These are phyloP conservation scores for Tupaia chinensis DNA, from an alignment of 2,113 vertebrate genomes.

Conservation along the genomic window DNA sequence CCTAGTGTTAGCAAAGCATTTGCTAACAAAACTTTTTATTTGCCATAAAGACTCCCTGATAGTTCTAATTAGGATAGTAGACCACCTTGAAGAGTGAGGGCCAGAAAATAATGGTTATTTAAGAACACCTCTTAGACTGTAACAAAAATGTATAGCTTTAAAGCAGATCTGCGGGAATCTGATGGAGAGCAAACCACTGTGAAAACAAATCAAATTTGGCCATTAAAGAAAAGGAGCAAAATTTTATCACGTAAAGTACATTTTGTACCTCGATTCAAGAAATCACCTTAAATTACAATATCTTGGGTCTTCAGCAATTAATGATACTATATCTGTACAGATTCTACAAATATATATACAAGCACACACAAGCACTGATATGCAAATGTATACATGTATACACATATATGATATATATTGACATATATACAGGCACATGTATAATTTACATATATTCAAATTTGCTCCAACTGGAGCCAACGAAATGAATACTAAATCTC, in stretches of 20 bases:
- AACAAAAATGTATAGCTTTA: constrained; percentile 66
- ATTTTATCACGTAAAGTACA: constrained; percentile 50
- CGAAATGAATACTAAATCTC: constrained; percentile 67
- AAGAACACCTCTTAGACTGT: constrained; percentile 73
- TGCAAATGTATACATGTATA: constrained; percentile 75
- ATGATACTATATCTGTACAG: constrained; percentile 74
- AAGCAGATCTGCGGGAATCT: constrained; percentile 61
- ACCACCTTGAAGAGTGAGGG: constrained; percentile 82
- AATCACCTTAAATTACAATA: constrained; percentile 77
- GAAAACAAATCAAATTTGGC: constrained; percentile 58
- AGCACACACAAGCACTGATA: constrained; percentile 67
- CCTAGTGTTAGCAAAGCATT: constrained; percentile 68
- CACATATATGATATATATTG: constrained; percentile 75
- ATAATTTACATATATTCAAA: constrained; percentile 81
- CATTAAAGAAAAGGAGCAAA: constrained; percentile 59
- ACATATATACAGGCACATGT: constrained; percentile 80
- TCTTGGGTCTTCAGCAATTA: constrained; percentile 61
- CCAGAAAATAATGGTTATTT: constrained; percentile 50
- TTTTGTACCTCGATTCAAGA: constrained; percentile 66
- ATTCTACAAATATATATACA: constrained; percentile 77
- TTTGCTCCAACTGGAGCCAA: constrained; percentile 58
- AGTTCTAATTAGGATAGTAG: constrained; percentile 83
- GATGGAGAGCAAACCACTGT: constrained; percentile 40
- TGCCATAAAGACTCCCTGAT: constrained; percentile 79
- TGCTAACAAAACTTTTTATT: constrained; percentile 79